Evolutionary conservation across 2,797 vertebrate genomes (phyloP).

Genomic region (Echeneis naucrates): DNA sequence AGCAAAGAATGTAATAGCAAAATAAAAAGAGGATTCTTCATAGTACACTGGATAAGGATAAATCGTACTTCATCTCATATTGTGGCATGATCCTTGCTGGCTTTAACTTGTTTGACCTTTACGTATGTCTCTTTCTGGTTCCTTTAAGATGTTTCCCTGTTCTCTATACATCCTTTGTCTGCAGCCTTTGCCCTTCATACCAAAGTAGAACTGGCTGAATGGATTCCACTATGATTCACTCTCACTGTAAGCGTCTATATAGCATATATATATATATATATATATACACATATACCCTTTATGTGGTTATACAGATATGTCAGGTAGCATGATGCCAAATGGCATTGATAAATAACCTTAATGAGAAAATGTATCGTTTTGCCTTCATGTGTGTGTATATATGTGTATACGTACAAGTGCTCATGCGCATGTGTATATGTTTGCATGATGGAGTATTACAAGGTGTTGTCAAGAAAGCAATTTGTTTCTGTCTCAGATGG

Average conservation of each 20-base stretch:
- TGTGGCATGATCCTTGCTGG: conserved; percentile 36
- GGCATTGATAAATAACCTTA: conserved; percentile 78
- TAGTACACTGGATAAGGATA: conserved; percentile 29
- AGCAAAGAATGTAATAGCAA: conserved; percentile 18
- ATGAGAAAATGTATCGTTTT: conserved; percentile 52
- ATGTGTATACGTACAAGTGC: conserved; percentile 22
- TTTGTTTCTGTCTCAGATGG: conserved; percentile 81
- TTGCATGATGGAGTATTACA: conserved; percentile 79
- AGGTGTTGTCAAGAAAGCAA: conserved; percentile 84
- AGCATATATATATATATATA: conserved; percentile 54
- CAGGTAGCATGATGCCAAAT: conserved; percentile 70
- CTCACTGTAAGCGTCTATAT: conserved; percentile 22
- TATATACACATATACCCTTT: too few relatives aligned
- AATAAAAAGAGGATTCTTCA: conserved; percentile 31
- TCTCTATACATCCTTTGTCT: conserved; percentile 34
- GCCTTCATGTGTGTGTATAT: conserved; percentile 32
- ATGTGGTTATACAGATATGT: conserved; percentile 70
- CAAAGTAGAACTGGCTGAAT: conserved; percentile 23
- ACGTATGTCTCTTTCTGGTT: conserved; percentile 25
- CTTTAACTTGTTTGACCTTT: conserved; percentile 63
- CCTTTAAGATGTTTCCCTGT: conserved; percentile 30
- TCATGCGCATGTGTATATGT: conserved; percentile 11
- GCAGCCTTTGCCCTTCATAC: conserved; percentile 27
- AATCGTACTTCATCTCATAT: conserved; percentile 43
- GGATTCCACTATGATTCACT: conserved; percentile 48